phyloP scores from a whole-genome alignment of 2,113 vertebrate species.

The Dolichotis patagonum region DNA sequence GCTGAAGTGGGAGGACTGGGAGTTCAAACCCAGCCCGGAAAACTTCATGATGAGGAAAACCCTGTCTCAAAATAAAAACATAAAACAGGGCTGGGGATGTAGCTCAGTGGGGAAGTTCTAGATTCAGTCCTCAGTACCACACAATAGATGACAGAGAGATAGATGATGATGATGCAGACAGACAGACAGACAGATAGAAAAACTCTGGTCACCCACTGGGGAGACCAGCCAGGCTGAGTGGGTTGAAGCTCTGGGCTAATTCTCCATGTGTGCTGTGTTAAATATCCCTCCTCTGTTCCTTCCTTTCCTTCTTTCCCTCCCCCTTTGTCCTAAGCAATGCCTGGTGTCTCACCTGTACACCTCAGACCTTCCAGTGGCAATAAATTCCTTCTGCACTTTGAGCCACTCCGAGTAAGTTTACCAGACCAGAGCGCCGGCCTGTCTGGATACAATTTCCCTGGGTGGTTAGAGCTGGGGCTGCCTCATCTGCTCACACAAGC shows the following conservation, averaged over 20 bases:
- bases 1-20: background rate
- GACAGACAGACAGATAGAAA: background rate
- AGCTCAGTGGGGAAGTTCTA: background rate
- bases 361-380: background rate
- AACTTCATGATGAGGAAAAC: background rate
- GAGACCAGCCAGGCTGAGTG: background rate
- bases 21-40: background rate
- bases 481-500: background rate
- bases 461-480: background rate
- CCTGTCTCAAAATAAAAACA: background rate
- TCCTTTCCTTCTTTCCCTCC: fast-evolving
- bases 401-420: slow-evolving; percentile 14
- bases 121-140: background rate
- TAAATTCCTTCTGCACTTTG: slow-evolving; percentile 17
- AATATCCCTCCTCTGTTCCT: too few relatives aligned
- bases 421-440: background rate
- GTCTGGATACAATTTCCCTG: slow-evolving; percentile 36
- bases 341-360: background rate
- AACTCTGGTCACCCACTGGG: background rate
- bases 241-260: fast-evolving
- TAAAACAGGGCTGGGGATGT: background rate
- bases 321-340: background rate
- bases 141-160: background rate
- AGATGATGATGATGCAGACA: background rate
- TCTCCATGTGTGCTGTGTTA: background rate